These are phyloP conservation scores for Chelon auratus DNA, from an alignment of 2,797 vertebrate species.

Conservation along the genomic window DNA sequence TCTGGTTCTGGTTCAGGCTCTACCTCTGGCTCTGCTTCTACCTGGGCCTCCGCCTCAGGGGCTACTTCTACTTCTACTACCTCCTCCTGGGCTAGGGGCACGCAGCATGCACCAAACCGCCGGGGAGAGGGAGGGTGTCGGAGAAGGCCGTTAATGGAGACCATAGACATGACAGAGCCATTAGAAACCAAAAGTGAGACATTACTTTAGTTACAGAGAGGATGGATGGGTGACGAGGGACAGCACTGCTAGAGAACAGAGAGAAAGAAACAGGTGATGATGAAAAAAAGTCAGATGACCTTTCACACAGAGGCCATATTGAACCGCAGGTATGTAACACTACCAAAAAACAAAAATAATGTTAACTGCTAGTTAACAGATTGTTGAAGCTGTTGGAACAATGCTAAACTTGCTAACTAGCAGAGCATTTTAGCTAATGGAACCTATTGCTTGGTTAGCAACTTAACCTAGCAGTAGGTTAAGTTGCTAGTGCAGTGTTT, in stretches of 20 bases:
- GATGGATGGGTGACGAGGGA: conserved; percentile 57
- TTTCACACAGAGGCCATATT: conserved; percentile 62
- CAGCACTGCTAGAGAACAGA: conserved; percentile 71
- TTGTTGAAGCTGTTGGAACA: too few species aligned
- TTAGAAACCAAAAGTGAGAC: conserved; percentile 75
- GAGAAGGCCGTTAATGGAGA: conserved; percentile 77
- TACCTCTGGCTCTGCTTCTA: conserved; percentile 79
- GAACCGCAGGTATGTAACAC: conserved; percentile 36
- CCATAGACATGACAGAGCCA: conserved; percentile 79
- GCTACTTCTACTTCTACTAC: conserved; percentile 89
- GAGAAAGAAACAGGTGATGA: conserved; percentile 69
- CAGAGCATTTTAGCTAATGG: too few species aligned
- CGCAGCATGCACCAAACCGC: conserved; percentile 83
- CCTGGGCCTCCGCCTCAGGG: conserved; percentile 86
- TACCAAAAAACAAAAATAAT: not conserved
- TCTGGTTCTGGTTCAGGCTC: conserved; percentile 73
- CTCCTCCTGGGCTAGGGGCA: conserved; percentile 87
- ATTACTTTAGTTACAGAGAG: conserved; percentile 72
- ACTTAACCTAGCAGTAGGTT: too few species aligned
- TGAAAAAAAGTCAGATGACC: conserved; percentile 58
- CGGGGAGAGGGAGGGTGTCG: conserved; percentile 61
- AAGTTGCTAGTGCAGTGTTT: too few species aligned
- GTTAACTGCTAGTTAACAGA: too few species aligned
- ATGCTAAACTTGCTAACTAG: too few species aligned
- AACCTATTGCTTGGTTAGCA: too few species aligned